phyloP scores from a whole-genome alignment of 2,113 vertebrate species.

The Brienomyrus longianalis region DNA sequence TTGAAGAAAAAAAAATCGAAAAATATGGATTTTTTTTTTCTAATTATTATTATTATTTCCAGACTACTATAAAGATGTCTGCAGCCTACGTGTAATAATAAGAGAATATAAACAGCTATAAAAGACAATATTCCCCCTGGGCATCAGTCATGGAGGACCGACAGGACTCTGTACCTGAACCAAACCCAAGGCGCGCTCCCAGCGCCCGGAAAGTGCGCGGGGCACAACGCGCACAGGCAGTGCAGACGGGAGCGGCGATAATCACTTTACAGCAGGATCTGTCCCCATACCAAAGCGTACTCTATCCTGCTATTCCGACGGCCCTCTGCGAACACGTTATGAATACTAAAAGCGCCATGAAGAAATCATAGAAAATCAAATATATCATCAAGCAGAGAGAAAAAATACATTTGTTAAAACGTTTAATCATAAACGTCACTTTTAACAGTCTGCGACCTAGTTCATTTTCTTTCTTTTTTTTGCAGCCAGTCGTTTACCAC shows the following conservation, averaged over 20 bases:
- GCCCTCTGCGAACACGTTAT: neutral
- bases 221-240: no score
- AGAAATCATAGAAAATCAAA: neutral
- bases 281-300: neutral
- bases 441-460: neutral
- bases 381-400: neutral
- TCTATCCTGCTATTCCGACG: neutral
- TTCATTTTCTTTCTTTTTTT: neutral
- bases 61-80: neutral
- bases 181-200: neutral
- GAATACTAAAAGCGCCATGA: neutral
- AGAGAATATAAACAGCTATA: neutral
- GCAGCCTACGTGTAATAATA: neutral
- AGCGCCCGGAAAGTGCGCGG: no score
- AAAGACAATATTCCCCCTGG: neutral
- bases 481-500: neutral
- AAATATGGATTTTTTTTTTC: neutral
- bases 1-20: neutral
- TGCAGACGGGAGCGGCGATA: neutral
- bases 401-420: neutral
- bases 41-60: neutral
- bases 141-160: neutral
- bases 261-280: neutral
- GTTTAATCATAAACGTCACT: neutral
- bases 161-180: neutral